These are phyloP conservation scores for Bombus confusus DNA, from an alignment of 1,140 invertebrate species.

Conservation along the genomic window DNA sequence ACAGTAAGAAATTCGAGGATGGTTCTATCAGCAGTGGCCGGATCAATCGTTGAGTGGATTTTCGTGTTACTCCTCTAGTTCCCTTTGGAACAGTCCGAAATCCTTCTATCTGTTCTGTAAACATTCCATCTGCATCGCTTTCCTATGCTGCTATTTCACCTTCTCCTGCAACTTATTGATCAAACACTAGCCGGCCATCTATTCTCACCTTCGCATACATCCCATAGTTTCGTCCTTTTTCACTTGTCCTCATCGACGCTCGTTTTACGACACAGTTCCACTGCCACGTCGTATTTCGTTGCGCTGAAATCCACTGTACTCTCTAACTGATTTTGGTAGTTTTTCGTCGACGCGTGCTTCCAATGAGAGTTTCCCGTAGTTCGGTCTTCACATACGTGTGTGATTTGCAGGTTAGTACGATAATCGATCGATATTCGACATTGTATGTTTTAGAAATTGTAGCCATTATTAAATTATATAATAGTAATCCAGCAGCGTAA, in stretches of 20 bases:
- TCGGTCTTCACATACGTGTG: too few species aligned
- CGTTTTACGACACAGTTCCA: not conserved
- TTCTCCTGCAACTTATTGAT: constrained; percentile 61
- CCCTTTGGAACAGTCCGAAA: constrained; percentile 9
- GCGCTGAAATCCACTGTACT: too few species aligned
- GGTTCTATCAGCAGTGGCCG: not conserved
- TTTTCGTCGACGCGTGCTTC: too few species aligned
- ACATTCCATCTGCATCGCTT: constrained; percentile 9
- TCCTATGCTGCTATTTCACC: constrained; percentile 10
- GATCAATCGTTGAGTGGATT: constrained; percentile 53
- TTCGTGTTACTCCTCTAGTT: constrained; percentile 37
- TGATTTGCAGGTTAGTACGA: too few species aligned
- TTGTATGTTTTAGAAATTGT: too few species aligned
- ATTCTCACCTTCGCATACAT: constrained; percentile 25
- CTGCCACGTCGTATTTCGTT: too few species aligned
- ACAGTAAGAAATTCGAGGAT: not conserved
- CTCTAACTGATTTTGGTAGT: too few species aligned
- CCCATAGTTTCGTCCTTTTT: not conserved
- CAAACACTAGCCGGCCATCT: constrained; percentile 65
- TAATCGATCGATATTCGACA: too few species aligned
- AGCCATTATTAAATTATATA: too few species aligned
- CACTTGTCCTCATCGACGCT: not conserved
- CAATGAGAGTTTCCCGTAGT: too few species aligned
- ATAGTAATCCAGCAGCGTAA: too few species aligned
- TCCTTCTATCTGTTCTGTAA: constrained; percentile 9